A percentile compares a stretch with the other conserved stretches of the same genome.
Conservation (phyloP, 2,797 vertebrate species). For the Alauda arvensis region DNA sequence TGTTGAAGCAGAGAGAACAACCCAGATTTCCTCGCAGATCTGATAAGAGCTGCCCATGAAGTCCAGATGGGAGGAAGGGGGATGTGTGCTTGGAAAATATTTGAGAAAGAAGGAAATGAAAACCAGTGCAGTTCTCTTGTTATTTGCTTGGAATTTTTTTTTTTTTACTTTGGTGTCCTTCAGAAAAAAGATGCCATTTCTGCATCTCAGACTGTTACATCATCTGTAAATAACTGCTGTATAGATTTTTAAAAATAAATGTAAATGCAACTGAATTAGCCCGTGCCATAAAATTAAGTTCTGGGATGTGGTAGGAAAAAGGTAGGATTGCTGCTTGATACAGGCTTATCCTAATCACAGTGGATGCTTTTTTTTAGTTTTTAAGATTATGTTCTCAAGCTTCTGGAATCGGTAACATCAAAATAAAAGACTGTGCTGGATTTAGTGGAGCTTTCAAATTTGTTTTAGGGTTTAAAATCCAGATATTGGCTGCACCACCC, state of each 20-base stretch:
- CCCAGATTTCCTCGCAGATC: background rate
- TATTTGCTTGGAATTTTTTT: background rate
- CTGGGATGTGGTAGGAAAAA: background rate
- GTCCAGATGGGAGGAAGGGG: background rate
- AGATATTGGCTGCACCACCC: background rate
- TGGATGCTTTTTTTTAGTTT: background rate
- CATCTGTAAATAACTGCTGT: background rate
- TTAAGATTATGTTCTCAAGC: background rate
- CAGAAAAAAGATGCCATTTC: background rate
- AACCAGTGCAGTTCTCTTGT: background rate
- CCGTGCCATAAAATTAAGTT: background rate
- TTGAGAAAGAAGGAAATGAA: background rate
- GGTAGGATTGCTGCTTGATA: background rate
- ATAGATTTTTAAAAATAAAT: background rate
- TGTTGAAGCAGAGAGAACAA: background rate
- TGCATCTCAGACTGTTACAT: background rate
- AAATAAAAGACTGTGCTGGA: background rate
- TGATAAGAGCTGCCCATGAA: background rate
- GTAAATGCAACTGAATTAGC: background rate
- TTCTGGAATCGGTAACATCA: background rate
- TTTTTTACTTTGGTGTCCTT: background rate
- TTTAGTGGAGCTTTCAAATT: background rate
- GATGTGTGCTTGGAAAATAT: background rate
- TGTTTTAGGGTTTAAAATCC: background rate
- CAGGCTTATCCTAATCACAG: background rate